Base-by-base conservation (phyloP, 2,797 vertebrate species). In the Acridotheres tristis region DNA sequence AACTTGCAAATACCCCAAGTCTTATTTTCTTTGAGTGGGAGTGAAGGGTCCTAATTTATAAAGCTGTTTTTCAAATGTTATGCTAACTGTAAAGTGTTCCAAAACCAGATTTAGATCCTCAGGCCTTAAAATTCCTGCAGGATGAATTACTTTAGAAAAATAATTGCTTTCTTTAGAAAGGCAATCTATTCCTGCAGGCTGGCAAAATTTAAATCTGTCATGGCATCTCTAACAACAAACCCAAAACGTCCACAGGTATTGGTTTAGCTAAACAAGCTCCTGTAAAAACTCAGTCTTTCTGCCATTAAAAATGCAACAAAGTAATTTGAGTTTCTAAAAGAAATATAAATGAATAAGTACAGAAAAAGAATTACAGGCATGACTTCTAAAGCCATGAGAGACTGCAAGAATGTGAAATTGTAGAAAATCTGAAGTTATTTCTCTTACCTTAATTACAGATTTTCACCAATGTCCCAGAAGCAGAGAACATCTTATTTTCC, bases 381-480 rank as follows among this genome's bases (percentile, higher is more conserved):
- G 8, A 21, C 2, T 85, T 89, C 38, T 74, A 1, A 8, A 80
- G 7, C 2, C 29, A 13, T 20, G 16, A 75, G 34, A 76, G 10
- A 3, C 5, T 67, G 15, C 5, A 75, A 62, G 32, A 40, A 10
- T 48, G 17, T 42, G 36, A 68, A 73, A 78, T 29, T 26, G 5
- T 20, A 69, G 13, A 47, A 66, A 81, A 82, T 40, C 10, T 30
- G 18, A 95, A 78, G 20, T 78, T 73, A 13, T 63, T 40, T 50
- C 29, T 89, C 92, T 94, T 98, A 98, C 97, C 97, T 98, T 97
- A 96, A 85, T 97, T 94, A 88, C 42, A 54, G 26, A 36, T 66
- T 86, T 77, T 83, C 85, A 87, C 61, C 59, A 42, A 29, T 20
- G 16, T 81, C 38, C 63, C 63, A 53, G 80, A 89, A 93, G 59